Evolutionary conservation across 1,140 invertebrate genomes (phyloP).

Genomic region (Temnothorax curvispinosus): DNA sequence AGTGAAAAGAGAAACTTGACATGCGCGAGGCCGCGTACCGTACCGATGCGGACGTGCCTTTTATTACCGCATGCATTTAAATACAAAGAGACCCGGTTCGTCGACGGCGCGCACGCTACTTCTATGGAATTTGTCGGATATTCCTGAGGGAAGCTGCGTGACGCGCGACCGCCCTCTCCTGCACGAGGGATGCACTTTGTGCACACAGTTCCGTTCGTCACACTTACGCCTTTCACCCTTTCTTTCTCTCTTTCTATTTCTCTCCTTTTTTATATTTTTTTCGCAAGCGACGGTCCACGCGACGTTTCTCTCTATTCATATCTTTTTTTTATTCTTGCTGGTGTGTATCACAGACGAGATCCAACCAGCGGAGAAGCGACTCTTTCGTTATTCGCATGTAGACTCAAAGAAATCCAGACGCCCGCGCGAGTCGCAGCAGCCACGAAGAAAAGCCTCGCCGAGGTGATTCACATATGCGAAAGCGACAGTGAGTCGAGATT

Average conservation of each 20-base stretch:
- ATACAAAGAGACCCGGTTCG: constrained; percentile 67
- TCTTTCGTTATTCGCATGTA: constrained; percentile 53
- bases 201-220: not conserved
- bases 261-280: not conserved
- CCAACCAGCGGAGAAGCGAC: not conserved
- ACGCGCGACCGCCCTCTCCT: constrained; percentile 17
- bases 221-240: not conserved
- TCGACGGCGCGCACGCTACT: constrained; percentile 58
- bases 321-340: constrained; percentile 53
- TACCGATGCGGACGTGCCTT: constrained; percentile 72
- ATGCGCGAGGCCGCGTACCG: constrained; percentile 32
- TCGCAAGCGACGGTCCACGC: constrained; percentile 32
- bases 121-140: constrained; percentile 69
- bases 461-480: constrained; percentile 57
- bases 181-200: constrained; percentile 45
- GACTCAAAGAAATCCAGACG: constrained; percentile 44
- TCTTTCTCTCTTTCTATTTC: not conserved
- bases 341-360: constrained; percentile 53
- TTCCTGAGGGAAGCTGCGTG: constrained; percentile 55
- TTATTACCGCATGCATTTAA: constrained; percentile 74
- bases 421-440: constrained; percentile 7
- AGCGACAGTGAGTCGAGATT: constrained; percentile 59
- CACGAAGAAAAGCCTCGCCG: constrained; percentile 30
- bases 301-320: constrained; percentile 53
- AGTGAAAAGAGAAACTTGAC: constrained; percentile 28